phyloP scores from a whole-genome alignment of 1,140 invertebrate species.

The Zeugodacus cucurbitae region DNA sequence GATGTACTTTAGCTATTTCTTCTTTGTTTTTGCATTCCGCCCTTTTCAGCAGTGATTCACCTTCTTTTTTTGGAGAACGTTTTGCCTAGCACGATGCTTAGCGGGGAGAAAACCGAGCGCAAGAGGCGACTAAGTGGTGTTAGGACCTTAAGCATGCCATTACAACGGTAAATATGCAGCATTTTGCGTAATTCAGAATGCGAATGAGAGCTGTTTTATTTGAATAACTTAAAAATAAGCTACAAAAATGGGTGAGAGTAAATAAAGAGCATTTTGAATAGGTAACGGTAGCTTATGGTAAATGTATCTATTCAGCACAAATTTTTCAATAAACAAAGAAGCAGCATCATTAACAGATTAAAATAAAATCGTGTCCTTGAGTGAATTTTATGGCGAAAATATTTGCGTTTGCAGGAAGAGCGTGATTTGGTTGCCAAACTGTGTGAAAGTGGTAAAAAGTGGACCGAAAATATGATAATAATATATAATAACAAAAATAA shows the following conservation, averaged over 20 bases:
- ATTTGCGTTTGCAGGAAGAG: background rate
- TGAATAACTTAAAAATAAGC: conserved; percentile 1
- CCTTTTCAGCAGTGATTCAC: too few species aligned
- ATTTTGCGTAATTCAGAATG: background rate
- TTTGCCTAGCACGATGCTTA: background rate
- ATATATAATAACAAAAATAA: background rate
- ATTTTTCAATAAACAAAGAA: background rate
- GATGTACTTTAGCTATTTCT: background rate
- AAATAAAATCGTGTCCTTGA: background rate
- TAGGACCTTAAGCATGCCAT: background rate
- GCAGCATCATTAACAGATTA: background rate
- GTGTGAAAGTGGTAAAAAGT: background rate
- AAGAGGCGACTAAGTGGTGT: background rate
- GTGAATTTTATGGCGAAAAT: background rate
- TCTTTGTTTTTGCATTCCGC: too few species aligned
- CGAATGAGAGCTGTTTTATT: background rate
- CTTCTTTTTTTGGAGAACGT: background rate
- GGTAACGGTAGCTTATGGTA: background rate
- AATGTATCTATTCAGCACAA: background rate
- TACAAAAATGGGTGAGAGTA: background rate
- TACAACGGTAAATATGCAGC: background rate
- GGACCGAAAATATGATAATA: background rate
- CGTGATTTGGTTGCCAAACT: background rate
- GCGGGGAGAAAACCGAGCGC: background rate
- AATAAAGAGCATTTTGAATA: background rate